Percentiles rank a stretch among this genome's conserved stretches.
These are phyloP conservation scores for Dreissena polymorpha DNA, from an alignment of 1,140 invertebrate genomes.

Conservation along the genomic window DNA sequence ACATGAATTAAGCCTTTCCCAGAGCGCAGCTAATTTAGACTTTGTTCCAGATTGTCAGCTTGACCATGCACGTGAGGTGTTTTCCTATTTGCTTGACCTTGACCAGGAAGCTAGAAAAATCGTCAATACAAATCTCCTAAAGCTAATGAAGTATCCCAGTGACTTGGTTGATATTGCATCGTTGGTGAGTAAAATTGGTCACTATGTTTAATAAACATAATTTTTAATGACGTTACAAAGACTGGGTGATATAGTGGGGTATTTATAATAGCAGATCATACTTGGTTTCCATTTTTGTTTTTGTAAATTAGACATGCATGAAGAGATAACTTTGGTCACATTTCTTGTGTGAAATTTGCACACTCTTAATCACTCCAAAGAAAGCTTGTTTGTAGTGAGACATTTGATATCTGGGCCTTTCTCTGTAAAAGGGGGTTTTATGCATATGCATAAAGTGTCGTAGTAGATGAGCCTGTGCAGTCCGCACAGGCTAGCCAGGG, in stretches of 20 bases:
- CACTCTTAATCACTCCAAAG: not conserved
- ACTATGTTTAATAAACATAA: not conserved
- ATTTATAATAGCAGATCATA: no score
- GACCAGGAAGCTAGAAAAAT: not conserved
- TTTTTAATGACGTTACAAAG: no score
- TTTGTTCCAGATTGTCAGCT: constrained; percentile 15
- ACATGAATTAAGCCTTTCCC: not conserved
- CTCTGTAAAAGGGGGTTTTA: no score
- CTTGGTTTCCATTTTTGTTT: no score
- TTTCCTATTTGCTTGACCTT: constrained; percentile 25
- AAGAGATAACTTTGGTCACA: not conserved
- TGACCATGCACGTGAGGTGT: constrained; percentile 9
- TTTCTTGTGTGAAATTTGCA: not conserved
- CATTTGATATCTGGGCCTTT: not conserved
- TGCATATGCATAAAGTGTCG: no score
- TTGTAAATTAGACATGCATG: not conserved
- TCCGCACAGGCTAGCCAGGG: no score
- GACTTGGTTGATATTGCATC: constrained; percentile 21
- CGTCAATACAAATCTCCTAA: constrained; percentile 1
- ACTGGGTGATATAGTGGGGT: no score
- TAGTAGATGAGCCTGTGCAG: no score
- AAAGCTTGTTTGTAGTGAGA: not conserved
- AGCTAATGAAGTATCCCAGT: constrained; percentile 11
- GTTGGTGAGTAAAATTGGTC: constrained; percentile 4
- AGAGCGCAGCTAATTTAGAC: not conserved